These are phyloP conservation scores for Calypte anna DNA, from an alignment of 2,113 vertebrate species.

Conservation along the genomic window DNA sequence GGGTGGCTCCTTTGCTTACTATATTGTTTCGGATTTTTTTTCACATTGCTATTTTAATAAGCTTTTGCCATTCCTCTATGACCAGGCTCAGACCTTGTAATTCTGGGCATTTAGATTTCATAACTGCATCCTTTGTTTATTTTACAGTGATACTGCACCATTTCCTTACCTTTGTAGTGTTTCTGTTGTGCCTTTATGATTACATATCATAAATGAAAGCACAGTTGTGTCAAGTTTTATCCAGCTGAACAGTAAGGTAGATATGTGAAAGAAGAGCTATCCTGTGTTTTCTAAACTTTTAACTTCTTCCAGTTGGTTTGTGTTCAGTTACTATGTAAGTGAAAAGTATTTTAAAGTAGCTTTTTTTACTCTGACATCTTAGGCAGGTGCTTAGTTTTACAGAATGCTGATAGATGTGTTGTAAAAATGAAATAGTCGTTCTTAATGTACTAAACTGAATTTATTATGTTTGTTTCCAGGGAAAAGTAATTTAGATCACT, in stretches of 20 bases:
- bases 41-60: background rate
- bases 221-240: conserved; percentile 5
- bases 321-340: conserved; percentile 28
- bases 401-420: conserved; percentile 11
- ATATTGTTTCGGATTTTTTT: conserved; percentile 15
- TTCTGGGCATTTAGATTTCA: conserved; percentile 53
- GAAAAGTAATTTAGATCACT: background rate
- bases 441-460: background rate
- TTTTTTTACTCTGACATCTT: conserved; percentile 35
- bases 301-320: conserved; percentile 29
- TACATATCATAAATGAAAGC: background rate
- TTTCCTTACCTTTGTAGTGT: background rate
- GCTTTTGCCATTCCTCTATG: background rate
- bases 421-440: conserved; percentile 11
- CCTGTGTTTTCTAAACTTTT: conserved; percentile 44
- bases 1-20: background rate
- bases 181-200: conserved; percentile 4
- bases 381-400: conserved; percentile 24
- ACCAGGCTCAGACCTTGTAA: background rate
- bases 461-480: conserved; percentile 18
- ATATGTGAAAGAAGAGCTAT: background rate
- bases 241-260: background rate
- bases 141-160: background rate
- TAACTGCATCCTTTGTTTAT: conserved; percentile 23
- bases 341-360: conserved; percentile 28